Evolutionary conservation across 2,113 vertebrate genomes (phyloP), one percentile per base, ranked within the genome.

Genomic region (Panthera uncia): DNA sequence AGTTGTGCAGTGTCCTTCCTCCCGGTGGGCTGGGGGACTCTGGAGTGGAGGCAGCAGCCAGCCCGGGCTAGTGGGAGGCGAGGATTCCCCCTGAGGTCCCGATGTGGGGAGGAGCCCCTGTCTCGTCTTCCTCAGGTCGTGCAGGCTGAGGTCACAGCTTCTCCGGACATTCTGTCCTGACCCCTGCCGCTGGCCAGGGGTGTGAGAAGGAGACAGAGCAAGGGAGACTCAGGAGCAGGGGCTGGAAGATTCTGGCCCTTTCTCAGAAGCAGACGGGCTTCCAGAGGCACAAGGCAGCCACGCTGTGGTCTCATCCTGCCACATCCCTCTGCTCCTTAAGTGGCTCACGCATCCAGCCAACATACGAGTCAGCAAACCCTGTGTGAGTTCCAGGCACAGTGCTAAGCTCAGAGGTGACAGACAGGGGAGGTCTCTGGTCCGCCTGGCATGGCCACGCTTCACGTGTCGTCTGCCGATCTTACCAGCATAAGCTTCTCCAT

Each of bases 91-190:
- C 84, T 2, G 6, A 6, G 31, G 23, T 5, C 33, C 33, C 2
- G 0, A 36, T 7, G 1, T 1, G 41, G 36, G 31, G 48, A 50
- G 23, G 11, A 18, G 7, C 31, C 36, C 2, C 18, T 5, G 11
- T 5, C 38, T 38, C n/a, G 19, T 4, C 36, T 4, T 31, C 45
- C 36, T 55, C 45, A 13, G 36, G 19, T 38, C 36, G 0, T 12
- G 36, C 36, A 29, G 38, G 27, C 68, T 6, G 41, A 74, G 33
- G 48, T 21, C 68, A n/a, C 68, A 7, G 38, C 71, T 38, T 36
- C 89, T 9, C 38, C 5, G 48, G 69, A 41, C 29, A 29, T 55
- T 25, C 25, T 41, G 38, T 23, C 50, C 50, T 38, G 18, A 23
- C 25, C 11, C 73, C 2, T 82, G 66, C 65, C 38, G 1, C 23